Base-by-base conservation (phyloP, 2,797 vertebrate species). In the Eptatretus atami region DNA sequence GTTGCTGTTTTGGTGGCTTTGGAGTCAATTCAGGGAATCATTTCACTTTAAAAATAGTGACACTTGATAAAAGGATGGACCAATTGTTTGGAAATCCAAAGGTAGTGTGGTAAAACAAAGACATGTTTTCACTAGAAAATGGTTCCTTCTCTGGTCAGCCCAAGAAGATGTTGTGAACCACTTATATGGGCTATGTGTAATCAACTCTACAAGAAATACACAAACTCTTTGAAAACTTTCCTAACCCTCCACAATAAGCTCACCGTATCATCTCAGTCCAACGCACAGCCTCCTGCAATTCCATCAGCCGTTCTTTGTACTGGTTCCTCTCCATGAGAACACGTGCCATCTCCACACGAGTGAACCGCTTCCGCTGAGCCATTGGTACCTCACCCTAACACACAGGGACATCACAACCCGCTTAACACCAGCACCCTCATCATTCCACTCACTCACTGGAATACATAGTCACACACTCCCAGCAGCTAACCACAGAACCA, bases 201-300 rank as follows among this genome's bases (percentile, higher is more conserved):
- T 44, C 31, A 44, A 44, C 31, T 44, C 31, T 3, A 44, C 31
- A 44, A 44, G 31, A 44, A 44, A 44, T 44, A 44, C 31, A 44
- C 31, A 44, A 44, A 44, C 3, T 4, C 31, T 44, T 44, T 44
- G 31, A 44, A 44, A 44, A 44, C 31, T 44, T 44, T 44, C 31
- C 31, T 44, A 44, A 44, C 31, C 31, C 31, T 44, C 31, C 31
- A 5, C 31, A 44, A 44, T 4, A 44, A 44, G 31, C 66, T 10
- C 69, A 82, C 82, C 82, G 76, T 64, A 86, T 86, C 83, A 86
- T 86, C 71, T 86, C 83, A 2, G 82, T 84, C 82, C 82, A 86
- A 72, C 83, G 75, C 10, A 86, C 83, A 13, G 83, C 83, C 71
- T 86, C 82, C 69, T 86, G 82, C 53, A 86, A 80, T 71, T 86